Conservation (phyloP, 2,113 vertebrate genomes). For the Epinephelus moara region DNA sequence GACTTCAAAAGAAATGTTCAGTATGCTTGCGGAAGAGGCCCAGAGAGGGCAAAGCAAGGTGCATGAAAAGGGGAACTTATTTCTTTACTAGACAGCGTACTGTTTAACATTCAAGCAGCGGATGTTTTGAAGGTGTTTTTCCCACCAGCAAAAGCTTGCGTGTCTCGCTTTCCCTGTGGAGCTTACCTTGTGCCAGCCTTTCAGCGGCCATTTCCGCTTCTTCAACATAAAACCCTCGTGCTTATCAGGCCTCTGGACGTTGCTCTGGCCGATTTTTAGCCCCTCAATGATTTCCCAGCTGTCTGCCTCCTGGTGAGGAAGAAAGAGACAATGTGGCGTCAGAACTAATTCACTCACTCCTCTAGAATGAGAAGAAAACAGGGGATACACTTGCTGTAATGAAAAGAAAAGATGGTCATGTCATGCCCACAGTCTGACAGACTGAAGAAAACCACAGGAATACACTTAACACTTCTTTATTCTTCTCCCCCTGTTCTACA, state of each 20-base stretch:
- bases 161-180: background rate
- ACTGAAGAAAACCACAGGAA: conserved; percentile 35
- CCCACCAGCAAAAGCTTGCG: conserved; percentile 30
- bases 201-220: conserved; percentile 99
- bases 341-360: conserved; percentile 36
- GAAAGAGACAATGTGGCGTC: conserved; percentile 30
- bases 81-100: conserved; percentile 24
- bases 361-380: conserved; percentile 4
- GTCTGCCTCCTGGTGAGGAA: conserved; percentile 90
- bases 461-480: conserved; percentile 31
- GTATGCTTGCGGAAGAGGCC: background rate
- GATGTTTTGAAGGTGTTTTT: conserved; percentile 24
- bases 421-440: background rate
- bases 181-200: conserved; percentile 99
- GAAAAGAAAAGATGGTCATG: conserved; percentile 22
- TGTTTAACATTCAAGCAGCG: conserved; percentile 27
- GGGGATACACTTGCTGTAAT: background rate
- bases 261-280: conserved; percentile 97
- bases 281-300: conserved; percentile 99
- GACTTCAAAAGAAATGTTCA: conserved; percentile 10
- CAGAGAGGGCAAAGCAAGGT: background rate
- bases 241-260: conserved; percentile 96
- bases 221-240: conserved; percentile 99
- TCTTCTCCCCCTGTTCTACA: background rate
- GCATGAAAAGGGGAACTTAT: conserved; percentile 18